These are phyloP conservation scores for Aix galericulata DNA, from an alignment of 2,113 vertebrate genomes.

Conservation along the genomic window DNA sequence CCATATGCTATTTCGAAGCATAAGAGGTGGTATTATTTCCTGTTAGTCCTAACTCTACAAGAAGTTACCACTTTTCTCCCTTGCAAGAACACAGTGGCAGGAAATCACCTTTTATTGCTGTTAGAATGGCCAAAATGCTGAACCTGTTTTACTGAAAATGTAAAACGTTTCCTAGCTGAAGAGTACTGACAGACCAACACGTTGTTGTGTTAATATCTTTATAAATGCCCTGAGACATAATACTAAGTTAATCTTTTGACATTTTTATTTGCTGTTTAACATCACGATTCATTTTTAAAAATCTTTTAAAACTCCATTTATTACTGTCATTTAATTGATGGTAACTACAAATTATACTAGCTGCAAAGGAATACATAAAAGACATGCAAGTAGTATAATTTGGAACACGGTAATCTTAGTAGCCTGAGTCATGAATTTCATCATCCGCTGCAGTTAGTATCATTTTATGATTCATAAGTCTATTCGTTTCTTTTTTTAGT, in stretches of 20 bases:
- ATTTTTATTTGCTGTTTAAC: constrained; percentile 57
- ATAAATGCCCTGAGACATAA: not conserved
- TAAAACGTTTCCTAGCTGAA: not conserved
- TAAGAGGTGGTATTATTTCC: not conserved
- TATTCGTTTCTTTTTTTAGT: constrained; percentile 59
- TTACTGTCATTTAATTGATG: constrained; percentile 44
- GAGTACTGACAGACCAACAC: not conserved
- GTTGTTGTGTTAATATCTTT: constrained; percentile 4
- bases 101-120: not conserved
- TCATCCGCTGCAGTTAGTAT: constrained; percentile 51
- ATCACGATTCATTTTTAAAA: constrained; percentile 56
- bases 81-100: not conserved
- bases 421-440: constrained; percentile 71
- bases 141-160: not conserved
- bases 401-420: constrained; percentile 60
- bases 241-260: constrained; percentile 33
- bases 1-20: not conserved
- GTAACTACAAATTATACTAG: constrained; percentile 51
- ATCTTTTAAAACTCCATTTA: constrained; percentile 52
- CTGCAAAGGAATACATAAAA: constrained; percentile 51
- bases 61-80: not conserved
- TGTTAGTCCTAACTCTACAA: not conserved
- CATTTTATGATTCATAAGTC: constrained; percentile 70
- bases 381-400: constrained; percentile 60
- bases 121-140: not conserved